Conservation (phyloP, 1,140 invertebrate genomes). For the Neomicropteryx cornuta region DNA sequence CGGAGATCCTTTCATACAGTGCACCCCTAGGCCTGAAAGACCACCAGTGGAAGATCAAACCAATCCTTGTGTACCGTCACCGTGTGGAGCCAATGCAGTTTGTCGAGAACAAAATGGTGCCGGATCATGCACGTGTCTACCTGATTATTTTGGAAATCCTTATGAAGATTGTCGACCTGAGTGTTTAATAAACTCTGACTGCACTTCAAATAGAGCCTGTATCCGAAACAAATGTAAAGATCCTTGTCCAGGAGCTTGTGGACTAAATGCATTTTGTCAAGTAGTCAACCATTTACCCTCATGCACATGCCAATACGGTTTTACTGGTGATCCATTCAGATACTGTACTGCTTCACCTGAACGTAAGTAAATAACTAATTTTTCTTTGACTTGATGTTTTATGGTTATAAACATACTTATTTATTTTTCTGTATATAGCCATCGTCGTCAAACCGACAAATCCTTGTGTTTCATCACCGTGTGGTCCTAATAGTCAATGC, state of each 20-base stretch:
- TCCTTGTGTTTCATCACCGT: constrained; percentile 51
- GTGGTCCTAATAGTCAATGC: constrained; percentile 57
- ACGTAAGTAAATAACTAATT: constrained; percentile 35
- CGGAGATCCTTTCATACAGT: constrained; percentile 49
- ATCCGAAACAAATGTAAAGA: constrained; percentile 57
- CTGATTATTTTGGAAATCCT: constrained; percentile 63
- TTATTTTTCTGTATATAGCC: constrained; percentile 18
- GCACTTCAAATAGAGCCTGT: constrained; percentile 53
- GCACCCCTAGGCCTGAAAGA: constrained; percentile 32
- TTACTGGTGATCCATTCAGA: constrained; percentile 60
- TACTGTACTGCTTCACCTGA: constrained; percentile 43
- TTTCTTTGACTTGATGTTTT: neutral
- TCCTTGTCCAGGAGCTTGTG: constrained; percentile 63
- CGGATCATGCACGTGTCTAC: constrained; percentile 58
- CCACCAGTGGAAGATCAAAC: constrained; percentile 27
- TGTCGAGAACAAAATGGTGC: constrained; percentile 68
- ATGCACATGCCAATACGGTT: constrained; percentile 58
- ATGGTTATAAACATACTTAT: constrained; percentile 10
- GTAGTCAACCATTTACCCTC: constrained; percentile 65
- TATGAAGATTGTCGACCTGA: constrained; percentile 62
- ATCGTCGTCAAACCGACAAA: constrained; percentile 28
- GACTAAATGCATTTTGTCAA: constrained; percentile 57
- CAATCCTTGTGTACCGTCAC: constrained; percentile 59
- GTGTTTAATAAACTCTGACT: constrained; percentile 61
- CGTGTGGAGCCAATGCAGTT: constrained; percentile 69